phyloP scores from a whole-genome alignment of 2,797 vertebrate genomes.

The Rhynchonycteris naso region DNA sequence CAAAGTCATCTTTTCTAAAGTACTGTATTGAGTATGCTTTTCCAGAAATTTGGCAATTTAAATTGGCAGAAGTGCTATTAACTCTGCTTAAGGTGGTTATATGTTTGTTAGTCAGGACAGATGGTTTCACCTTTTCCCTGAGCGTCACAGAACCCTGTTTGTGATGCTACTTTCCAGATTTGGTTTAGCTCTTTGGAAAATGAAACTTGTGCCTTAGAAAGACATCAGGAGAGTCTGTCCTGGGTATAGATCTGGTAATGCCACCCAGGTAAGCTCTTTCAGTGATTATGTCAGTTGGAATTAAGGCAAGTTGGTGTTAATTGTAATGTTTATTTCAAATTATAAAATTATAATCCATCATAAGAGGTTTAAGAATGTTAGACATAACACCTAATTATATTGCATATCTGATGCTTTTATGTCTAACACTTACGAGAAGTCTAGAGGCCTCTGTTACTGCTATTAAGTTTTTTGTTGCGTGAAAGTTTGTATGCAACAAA shows the following conservation, averaged over 20 bases:
- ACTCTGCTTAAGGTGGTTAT: neutral
- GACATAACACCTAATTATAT: neutral
- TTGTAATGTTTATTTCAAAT: slow-evolving; percentile 19
- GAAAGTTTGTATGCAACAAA: neutral
- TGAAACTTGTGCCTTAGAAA: slow-evolving; percentile 43
- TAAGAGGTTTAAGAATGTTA: slow-evolving; percentile 16
- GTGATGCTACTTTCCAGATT: neutral
- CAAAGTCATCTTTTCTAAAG: neutral
- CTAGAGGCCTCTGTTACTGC: neutral
- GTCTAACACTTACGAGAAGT: neutral
- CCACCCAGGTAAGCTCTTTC: neutral
- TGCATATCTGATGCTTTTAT: neutral
- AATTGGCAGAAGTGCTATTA: neutral
- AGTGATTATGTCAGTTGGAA: neutral
- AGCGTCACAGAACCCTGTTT: neutral
- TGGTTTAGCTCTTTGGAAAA: slow-evolving; percentile 9
- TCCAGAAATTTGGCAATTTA: slow-evolving; percentile 40
- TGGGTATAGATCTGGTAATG: neutral
- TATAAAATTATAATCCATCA: slow-evolving; percentile 13
- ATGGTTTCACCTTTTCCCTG: neutral
- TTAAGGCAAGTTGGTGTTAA: slow-evolving; percentile 43
- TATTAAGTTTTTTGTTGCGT: neutral
- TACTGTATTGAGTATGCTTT: neutral
- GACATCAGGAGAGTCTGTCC: neutral
- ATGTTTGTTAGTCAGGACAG: neutral